Evolutionary conservation across 2,888 invertebrate species (phyloP).

Genomic region (Dynastes hyllus): DNA sequence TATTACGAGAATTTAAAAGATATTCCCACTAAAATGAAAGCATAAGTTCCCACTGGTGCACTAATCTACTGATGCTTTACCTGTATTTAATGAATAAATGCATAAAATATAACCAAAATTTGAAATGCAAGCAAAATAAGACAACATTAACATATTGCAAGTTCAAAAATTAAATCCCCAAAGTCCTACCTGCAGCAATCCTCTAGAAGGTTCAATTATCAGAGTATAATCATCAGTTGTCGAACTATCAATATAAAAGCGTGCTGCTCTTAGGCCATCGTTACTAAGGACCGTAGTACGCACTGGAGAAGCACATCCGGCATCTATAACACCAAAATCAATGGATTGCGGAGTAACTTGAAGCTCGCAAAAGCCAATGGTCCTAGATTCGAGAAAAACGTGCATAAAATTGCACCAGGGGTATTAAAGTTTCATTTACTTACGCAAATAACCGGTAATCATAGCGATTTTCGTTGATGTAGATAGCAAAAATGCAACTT

Average conservation of each 20-base stretch:
- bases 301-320: slow-evolving; percentile 29
- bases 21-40: too few relatives aligned
- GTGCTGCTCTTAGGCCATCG: slow-evolving; percentile 30
- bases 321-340: slow-evolving; percentile 46
- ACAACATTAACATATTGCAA: too few relatives aligned
- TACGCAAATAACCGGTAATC: slow-evolving; percentile 20
- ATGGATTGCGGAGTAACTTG: slow-evolving; percentile 23
- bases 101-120: too few relatives aligned
- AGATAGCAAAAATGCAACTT: slow-evolving; percentile 38
- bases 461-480: slow-evolving; percentile 41
- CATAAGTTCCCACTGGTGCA: too few relatives aligned
- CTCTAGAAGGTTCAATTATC: slow-evolving; percentile 45
- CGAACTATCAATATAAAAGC: slow-evolving; percentile 35
- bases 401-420: too few relatives aligned
- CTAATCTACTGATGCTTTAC: too few relatives aligned
- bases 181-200: slow-evolving; percentile 34
- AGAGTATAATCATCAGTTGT: slow-evolving; percentile 14
- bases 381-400: not conserved
- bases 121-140: too few relatives aligned
- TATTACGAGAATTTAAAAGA: too few relatives aligned
- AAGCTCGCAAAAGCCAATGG: not conserved
- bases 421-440: not conserved
- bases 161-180: too few relatives aligned
- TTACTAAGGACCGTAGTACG: slow-evolving; percentile 21
- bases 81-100: too few relatives aligned